A percentile compares a stretch with the other conserved stretches of the same genome.
Conservation (phyloP, 2,113 vertebrate species). For the Hymenochirus boettgeri region DNA sequence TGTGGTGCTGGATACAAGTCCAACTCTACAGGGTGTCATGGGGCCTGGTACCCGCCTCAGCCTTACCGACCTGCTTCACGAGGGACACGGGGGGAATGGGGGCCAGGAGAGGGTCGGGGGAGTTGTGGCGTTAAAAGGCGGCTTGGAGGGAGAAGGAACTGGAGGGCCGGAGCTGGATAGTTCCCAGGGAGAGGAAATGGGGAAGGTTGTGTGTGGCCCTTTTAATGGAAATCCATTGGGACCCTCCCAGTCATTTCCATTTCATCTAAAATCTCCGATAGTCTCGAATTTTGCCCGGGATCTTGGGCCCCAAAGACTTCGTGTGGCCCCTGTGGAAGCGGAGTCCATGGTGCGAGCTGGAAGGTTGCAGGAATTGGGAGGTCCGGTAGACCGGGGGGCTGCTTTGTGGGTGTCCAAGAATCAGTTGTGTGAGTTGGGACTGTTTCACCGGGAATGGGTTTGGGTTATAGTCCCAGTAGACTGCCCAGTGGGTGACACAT, state of each 20-base stretch:
- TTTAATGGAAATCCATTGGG: too few relatives aligned
- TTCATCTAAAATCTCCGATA: neutral
- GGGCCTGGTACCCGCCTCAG: conserved; percentile 20
- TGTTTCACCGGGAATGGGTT: conserved; percentile 31
- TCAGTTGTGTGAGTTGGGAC: conserved; percentile 13
- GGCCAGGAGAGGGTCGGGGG: conserved; percentile 17
- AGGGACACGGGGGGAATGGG: neutral
- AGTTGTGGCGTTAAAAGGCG: too few relatives aligned
- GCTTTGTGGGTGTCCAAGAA: conserved; percentile 21
- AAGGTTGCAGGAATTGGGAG: conserved; percentile 23
- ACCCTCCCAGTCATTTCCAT: too few relatives aligned
- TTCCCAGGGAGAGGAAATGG: too few relatives aligned
- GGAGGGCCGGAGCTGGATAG: neutral
- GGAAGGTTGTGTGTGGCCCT: neutral
- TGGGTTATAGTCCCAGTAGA: neutral
- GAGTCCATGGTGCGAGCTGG: conserved; percentile 20
- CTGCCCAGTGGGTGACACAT: too few relatives aligned
- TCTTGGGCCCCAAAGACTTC: neutral
- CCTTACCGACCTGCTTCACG: neutral
- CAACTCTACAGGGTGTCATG: conserved; percentile 18
- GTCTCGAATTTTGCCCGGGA: conserved; percentile 23
- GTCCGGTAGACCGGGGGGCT: conserved; percentile 1
- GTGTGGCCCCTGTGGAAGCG: conserved; percentile 13
- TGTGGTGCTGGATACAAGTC: conserved; percentile 10
- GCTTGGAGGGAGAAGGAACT: neutral